Base-by-base conservation (phyloP, 30 jellyfish, hydroid and myxozoan species). In the Aurelia aurita region DNA sequence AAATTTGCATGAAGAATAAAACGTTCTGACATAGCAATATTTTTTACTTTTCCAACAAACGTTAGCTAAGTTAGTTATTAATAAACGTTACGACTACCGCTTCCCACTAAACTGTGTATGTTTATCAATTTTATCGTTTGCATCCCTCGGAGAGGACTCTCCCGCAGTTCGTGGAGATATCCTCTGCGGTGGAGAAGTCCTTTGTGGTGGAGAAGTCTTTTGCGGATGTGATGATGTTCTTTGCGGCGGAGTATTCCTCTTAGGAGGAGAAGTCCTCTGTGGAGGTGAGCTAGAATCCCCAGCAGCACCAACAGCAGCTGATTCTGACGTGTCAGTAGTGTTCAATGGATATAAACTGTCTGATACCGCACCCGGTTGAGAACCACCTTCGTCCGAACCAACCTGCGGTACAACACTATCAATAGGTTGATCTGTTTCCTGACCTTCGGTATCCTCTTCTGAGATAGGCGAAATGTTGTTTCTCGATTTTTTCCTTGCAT, bases 401-500 rank as follows among this genome's bases (percentile, higher is more conserved):
- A 64, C 92, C 49, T 94, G 97, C 12, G 97, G 98, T 11, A 79
- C 99, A 5, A 89, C 55, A 61, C 99, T 94, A 19, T 85, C 89
- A 1, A 61, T 51, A n/a, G 96, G 96, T 70, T 77, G 58, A 14
- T 87, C 96, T 23, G 62, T 72, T 10, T 78, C 87, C 47, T 18
- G 87, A 20, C 72, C 91, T 39, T 49, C 89, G 0, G 96, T 79
- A 25, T 72, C 84, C 63, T 88, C 98, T 54, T 94, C 99, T 14
- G 91, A 69, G 15, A 94, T 94, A 3, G 99, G 99, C 0, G 99
- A 94, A 43, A 94, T 75, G 84, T 88, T 75, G 84, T 88, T 89
- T 58, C 97, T 49, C 27, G 88, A 80, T 27, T 68, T 85, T 61
- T 82, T 77, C 49, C 80, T 39, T 3, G 86, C 87, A 34, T 69